Base-by-base conservation (phyloP, 1,140 invertebrate genomes). In the Odontomachus brunneus region DNA sequence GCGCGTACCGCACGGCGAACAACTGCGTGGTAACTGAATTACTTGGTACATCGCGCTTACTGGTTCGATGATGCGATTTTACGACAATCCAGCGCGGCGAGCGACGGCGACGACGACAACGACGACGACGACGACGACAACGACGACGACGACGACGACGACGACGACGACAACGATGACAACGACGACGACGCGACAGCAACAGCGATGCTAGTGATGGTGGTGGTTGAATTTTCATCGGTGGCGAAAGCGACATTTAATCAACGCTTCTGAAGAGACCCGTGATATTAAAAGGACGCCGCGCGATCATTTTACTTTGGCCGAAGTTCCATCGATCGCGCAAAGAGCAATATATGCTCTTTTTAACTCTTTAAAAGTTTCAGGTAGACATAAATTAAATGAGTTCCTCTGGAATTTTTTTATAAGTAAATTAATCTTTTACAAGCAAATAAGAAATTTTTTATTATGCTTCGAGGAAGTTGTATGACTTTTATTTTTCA, bases 21-120 rank as follows among this genome's bases (percentile, higher is more conserved):
- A 93, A 93, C 91, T 92, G 91, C 90, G 91, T 89, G 90, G 89
- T 93, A 93, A 93, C 92, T 90, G 90, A 92, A 92, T 93, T 93
- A 93, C 91, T 91, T 90, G 91, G 88, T 90, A 93, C 92, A 92
- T 92, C 92, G 91, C 91, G 91, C 90, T 93, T 91, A 91, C 91
- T 89, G 91, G 89, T 91, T 90, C 82, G 84, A 78, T 87, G 89
- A 90, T 89, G 86, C 82, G 84, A 91, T 91, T 91, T 91, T 87
- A 88, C 84, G 87, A 84, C 71, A 83, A 90, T 81, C 82, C 88
- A 85, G 87, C 82, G 78, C 59, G 86, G 78, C 72, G 72, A 84
- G 82, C 85, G 85, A 71, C 86, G 69, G 74, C 84, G 49, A 26
- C 69, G 65, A 65, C 19, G 60, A 5, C 29, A 22, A 57, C 73